Base-by-base conservation (phyloP, 1,140 invertebrate genomes). In the Drosophila eugracilis region DNA sequence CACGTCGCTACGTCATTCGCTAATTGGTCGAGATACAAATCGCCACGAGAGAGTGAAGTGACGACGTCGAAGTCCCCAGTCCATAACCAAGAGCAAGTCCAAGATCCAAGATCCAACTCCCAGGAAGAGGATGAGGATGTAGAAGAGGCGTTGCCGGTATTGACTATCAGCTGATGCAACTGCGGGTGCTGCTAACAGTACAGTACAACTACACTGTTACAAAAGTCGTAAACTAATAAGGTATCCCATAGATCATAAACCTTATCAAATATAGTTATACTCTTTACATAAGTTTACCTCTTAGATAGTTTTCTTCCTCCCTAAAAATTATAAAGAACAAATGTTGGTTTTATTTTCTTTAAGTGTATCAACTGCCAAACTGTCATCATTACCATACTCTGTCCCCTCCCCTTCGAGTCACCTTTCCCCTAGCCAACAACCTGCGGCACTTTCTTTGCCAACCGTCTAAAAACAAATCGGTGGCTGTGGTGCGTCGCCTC, bases 11-110 rank as follows among this genome's bases (percentile, higher is more conserved):
- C 83, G 78, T 88, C 78, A 86, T 81, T 78, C 83, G 78, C 83
- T 86, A 86, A 86, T 86, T 86, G 83, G 83, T 88, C 60, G 47
- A 47, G 83, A 86, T 86, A 78, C 70, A 63, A 67, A 86, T 88
- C 81, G 83, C 54, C 55, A 52, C 53, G 58, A 78, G 63, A 74
- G 69, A 70, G 79, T 63, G 71, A 79, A 70, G 69, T 69, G 62
- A 67, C 65, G 47, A 69, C 60, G 48, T 53, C 30, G 37, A 28
- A 36, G 57, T 22, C 41, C 5, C n/a, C 34, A 45, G 22, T 45
- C 39, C 15, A 12, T 3, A 19, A 39, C 39, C 12, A 24, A n/a
- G 10, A 3, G 19, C 39, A 22, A 22, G 41, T 41, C 42, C 42
- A 24, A 44, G 22, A 10, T 5, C 42, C 22, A 24, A 44, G 22